Evolutionary conservation across 1,140 invertebrate genomes (phyloP), one percentile per base, ranked within the genome.

Genomic region (Thaumetopoea pityocampa): DNA sequence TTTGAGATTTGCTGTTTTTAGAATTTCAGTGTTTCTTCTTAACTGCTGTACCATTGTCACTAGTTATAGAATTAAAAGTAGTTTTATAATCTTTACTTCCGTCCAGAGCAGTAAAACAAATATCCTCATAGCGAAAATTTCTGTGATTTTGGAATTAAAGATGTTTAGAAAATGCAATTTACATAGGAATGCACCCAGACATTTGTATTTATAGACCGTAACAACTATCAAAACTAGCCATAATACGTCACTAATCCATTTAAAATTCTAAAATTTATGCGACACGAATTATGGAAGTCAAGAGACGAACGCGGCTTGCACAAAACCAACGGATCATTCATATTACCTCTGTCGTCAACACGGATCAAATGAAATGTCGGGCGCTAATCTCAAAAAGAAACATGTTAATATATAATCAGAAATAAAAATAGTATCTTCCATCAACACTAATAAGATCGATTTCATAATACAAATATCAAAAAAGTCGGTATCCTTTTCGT

Each of bases 261-360:
- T 9, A 34, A 35, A 32, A 46, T 60, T 38, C 45, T 55, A 44
- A 62, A 53, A 67, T 70, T 69, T 71, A 70, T 67, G 68, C 57
- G 55, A 72, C 66, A 58, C 66, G 67, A 76, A 74, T 74, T 67
- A 71, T 47, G 29, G 56, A 67, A 74, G 66, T 71, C 70, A 72
- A 66, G 57, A 65, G 51, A 27, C 18, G 42, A 52, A 30, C 30
- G 47, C 67, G 55, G 53, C 62, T 81, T 81, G 77, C 70, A 77
- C 70, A 79, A 74, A 73, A 68, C 69, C 64, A 44, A 51, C 57
- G 63, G 67, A 67, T 72, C 64, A 58, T 64, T 72, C 67, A 72
- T 77, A 72, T 79, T 77, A 56, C 70, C 49, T 71, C 79, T 77
- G 77, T 78, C 67, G 49, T 71, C 70, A 76, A 74, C 73, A 76